Evolutionary conservation across 1,140 invertebrate species (phyloP).

Genomic region (Sinonovacula constricta): DNA sequence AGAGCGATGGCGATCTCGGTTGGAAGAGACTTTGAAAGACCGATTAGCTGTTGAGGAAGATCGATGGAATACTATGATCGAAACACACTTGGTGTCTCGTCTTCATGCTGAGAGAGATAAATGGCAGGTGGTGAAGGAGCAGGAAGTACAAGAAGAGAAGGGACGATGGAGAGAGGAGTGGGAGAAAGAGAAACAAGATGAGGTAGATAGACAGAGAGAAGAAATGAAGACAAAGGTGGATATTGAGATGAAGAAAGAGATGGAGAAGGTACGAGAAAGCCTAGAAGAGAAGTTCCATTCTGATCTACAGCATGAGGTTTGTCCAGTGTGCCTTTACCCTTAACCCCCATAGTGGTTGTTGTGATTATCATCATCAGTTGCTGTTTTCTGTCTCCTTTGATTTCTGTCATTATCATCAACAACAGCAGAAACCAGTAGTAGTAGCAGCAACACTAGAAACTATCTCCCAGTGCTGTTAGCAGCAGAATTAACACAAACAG

Average conservation of each 20-base stretch:
- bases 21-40: conserved; percentile 33
- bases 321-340: not conserved
- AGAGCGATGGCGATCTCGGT: conserved; percentile 23
- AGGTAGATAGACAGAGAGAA: conserved; percentile 1
- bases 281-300: conserved; percentile 34
- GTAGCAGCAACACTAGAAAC: no score
- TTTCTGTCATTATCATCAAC: not conserved
- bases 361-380: conserved; percentile 8
- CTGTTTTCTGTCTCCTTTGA: not conserved
- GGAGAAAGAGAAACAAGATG: not conserved
- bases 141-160: not conserved
- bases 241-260: conserved; percentile 27
- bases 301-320: conserved; percentile 42
- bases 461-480: no score
- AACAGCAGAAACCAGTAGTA: no score
- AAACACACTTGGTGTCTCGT: conserved; percentile 30
- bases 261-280: conserved; percentile 23
- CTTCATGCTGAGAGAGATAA: conserved; percentile 29
- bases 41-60: conserved; percentile 30
- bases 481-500: no score
- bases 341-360: not conserved
- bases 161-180: not conserved
- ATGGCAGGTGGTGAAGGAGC: conserved; percentile 7
- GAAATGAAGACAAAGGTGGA: not conserved
- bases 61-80: conserved; percentile 39